phyloP scores from a whole-genome alignment of 2,113 vertebrate genomes.

The Alexandromys fortis region DNA sequence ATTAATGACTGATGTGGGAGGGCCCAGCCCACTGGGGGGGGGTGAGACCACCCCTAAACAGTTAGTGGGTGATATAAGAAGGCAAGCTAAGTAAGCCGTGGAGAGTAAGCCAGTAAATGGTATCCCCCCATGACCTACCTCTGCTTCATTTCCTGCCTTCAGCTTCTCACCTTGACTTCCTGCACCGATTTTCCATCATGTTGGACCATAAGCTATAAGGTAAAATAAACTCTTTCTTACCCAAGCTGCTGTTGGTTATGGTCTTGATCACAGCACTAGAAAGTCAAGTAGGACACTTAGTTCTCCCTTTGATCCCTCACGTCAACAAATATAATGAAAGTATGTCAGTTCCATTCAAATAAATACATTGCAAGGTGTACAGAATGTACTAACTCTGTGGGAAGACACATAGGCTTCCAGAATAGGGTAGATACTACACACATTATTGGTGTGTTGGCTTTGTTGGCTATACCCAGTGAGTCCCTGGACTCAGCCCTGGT shows the following conservation, averaged over 20 bases:
- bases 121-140: neutral
- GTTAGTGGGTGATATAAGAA: neutral
- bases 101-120: neutral
- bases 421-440: neutral
- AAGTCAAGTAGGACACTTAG: neutral
- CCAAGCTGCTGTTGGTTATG: neutral
- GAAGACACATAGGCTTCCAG: neutral
- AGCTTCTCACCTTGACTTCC: neutral
- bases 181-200: neutral
- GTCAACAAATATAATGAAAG: neutral
- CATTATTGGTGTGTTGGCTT: neutral
- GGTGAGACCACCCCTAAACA: neutral
- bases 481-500: neutral
- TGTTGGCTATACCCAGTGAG: too few species aligned
- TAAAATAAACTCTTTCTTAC: neutral
- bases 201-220: neutral
- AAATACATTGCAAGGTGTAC: neutral
- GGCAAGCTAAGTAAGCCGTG: neutral
- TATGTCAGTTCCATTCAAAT: neutral
- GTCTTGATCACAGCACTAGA: neutral
- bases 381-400: neutral
- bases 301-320: neutral
- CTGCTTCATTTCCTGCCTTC: neutral
- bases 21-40: neutral
- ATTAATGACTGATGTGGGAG: neutral